phyloP scores from a whole-genome alignment of 2,113 vertebrate species.

The Chlamydotis undulata region DNA sequence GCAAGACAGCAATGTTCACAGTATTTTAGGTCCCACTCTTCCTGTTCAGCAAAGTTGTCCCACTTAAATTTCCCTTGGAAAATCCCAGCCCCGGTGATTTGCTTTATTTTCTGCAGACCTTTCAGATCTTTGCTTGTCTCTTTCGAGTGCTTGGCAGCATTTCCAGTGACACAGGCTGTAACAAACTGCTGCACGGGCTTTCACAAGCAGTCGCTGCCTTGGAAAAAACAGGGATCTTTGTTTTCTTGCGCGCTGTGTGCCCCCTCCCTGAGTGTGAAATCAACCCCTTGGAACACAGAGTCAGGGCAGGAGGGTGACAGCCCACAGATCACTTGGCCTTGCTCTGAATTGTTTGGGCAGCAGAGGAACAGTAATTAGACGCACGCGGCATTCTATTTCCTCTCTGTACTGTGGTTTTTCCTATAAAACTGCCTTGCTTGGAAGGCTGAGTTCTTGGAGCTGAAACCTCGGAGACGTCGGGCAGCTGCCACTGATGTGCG shows the following conservation, averaged over 20 bases:
- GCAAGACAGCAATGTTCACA: not conserved
- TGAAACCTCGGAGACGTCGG: constrained; percentile 22
- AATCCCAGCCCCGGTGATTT: not conserved
- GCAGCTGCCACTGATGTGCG: not conserved
- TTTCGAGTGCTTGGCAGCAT: not conserved
- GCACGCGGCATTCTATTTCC: constrained; percentile 20
- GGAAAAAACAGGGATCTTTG: not conserved
- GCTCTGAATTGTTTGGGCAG: constrained; percentile 50
- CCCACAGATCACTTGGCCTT: not conserved
- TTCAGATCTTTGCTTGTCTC: not conserved
- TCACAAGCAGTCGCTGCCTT: not conserved
- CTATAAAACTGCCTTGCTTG: constrained; percentile 5
- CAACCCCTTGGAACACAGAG: not conserved
- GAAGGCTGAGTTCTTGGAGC: constrained; percentile 31
- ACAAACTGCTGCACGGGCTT: not conserved
- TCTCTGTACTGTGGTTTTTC: not conserved
- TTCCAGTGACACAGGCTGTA: not conserved
- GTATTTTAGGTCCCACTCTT: not conserved
- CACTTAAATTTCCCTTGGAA: not conserved
- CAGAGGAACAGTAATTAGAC: constrained; percentile 50
- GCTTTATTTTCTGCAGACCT: not conserved
- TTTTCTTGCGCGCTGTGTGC: not conserved
- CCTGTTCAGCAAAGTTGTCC: not conserved
- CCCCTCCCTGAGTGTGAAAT: not conserved
- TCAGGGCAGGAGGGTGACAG: not conserved